Base-by-base conservation (phyloP, 2,113 vertebrate species). In the Urocolius indicus region DNA sequence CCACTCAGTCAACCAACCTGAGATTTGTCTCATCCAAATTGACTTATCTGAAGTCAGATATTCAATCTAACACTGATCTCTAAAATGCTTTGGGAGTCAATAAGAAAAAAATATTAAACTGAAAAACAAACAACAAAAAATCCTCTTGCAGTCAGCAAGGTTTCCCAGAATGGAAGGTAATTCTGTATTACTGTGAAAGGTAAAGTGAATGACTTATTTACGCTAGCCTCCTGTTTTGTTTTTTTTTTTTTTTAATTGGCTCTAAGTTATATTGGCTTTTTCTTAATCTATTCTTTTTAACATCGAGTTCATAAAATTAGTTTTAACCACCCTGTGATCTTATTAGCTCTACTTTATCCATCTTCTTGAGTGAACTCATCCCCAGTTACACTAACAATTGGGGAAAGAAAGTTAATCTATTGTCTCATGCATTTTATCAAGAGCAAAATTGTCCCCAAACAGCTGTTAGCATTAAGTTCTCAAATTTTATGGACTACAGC, bases 21-120 rank as follows among this genome's bases (percentile, higher is more conserved):
- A 94, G 55, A 90, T 88, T 87, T 68, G 9, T 88, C 45, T 94
- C 45, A 72, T 38, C 38, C 79, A 85, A 93, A 96, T 79, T 87
- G 71, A 78, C 52, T 84, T 90, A 75, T 68, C 66, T 91, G n/a
- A 88, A 88, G 71, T 24, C 68, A 79, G 74, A 54, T 46, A 54
- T 81, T 68, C 62, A 90, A 58, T 87, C 54, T 85, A 82, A 90
- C 54, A 38, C 26, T 72, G 45, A 75, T 61, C 26, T 59, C 49
- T 92, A 43, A 94, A 91, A 78, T 68, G 48, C 5, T 30, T 71
- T 55, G 22, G 11, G 34, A 75, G 65, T 87, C 61, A 88, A 72
- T 1, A 46, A 4, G 9, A 12, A 59, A 78, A 66, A 55, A 43
- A 32, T 3, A 66, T 2, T 22, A 51, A 29, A 34, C 6, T 2